phyloP scores from a whole-genome alignment of 2,888 invertebrate species.

The Rambutsinella grinnellia region DNA sequence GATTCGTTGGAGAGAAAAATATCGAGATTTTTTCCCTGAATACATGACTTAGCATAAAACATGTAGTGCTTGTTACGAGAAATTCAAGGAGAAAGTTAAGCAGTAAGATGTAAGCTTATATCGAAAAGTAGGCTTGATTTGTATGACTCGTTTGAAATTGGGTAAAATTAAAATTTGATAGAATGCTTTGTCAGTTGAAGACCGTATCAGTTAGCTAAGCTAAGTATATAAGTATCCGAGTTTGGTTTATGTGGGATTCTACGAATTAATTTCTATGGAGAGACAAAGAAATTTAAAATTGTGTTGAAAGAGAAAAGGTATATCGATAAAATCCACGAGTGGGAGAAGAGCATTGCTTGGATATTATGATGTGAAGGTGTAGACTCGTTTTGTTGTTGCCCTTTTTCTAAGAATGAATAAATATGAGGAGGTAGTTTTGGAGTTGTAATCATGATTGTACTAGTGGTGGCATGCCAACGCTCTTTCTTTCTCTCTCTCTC shows the following conservation, averaged over 20 bases:
- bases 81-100: too few relatives aligned
- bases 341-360: constrained; percentile 28
- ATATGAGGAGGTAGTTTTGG: constrained; percentile 34
- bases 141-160: too few relatives aligned
- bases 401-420: constrained; percentile 34
- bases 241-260: too few relatives aligned
- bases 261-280: not conserved
- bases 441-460: constrained; percentile 35
- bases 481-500: not conserved
- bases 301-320: constrained; percentile 26
- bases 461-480: not conserved
- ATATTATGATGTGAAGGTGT: constrained; percentile 25
- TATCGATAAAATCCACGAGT: constrained; percentile 46
- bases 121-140: too few relatives aligned
- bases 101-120: too few relatives aligned
- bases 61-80: not conserved
- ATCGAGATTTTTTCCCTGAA: too few relatives aligned
- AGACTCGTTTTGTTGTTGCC: constrained; percentile 16
- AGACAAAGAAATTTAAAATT: constrained; percentile 40
- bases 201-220: too few relatives aligned
- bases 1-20: constrained; percentile 30
- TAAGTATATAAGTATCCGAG: too few relatives aligned
- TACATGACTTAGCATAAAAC: not conserved
- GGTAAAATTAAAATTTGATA: constrained; percentile 52
- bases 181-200: too few relatives aligned